A percentile compares a stretch with the other conserved stretches of the same genome.
Evolutionary conservation across 2,888 invertebrate genomes (phyloP).

Genomic region (Mechanitis messenoides): DNA sequence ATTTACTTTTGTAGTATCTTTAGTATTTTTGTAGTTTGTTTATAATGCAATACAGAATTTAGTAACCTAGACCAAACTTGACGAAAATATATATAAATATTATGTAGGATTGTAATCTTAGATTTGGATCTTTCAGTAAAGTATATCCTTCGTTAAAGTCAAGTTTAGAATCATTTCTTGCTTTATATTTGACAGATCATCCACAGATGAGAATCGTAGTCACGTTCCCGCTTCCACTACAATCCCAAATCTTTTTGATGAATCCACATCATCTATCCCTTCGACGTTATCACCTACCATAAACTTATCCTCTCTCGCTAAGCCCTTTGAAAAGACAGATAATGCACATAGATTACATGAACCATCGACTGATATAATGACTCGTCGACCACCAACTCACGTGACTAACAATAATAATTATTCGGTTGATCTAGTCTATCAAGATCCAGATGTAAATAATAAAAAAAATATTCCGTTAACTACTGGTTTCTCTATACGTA

Average conservation of each 20-base stretch:
- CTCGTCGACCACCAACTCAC: constrained; percentile 44
- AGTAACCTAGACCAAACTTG: too few species aligned
- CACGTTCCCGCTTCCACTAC: constrained; percentile 56
- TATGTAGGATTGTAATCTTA: background rate
- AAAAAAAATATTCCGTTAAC: constrained; percentile 65
- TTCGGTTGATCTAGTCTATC: constrained; percentile 46
- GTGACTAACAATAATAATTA: constrained; percentile 56
- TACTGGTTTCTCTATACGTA: constrained; percentile 69
- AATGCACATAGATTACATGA: constrained; percentile 55
- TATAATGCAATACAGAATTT: too few species aligned
- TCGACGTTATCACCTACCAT: constrained; percentile 49
- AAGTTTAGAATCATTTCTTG: constrained; percentile 69
- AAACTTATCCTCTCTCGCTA: constrained; percentile 67
- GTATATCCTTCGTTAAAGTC: constrained; percentile 34
- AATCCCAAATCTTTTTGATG: constrained; percentile 62
- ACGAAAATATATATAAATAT: background rate
- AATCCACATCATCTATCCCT: constrained; percentile 47
- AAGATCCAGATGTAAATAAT: constrained; percentile 43
- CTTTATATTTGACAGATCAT: constrained; percentile 77
- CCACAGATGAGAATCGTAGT: constrained; percentile 70
- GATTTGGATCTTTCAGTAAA: background rate
- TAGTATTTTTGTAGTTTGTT: constrained; percentile 36
- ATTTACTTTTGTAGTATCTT: constrained; percentile 31
- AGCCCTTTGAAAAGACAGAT: constrained; percentile 71
- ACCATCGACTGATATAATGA: constrained; percentile 55